A percentile compares a stretch with the other conserved stretches of the same genome.
phyloP scores from a whole-genome alignment of 2,113 vertebrate species.

The Indicator indicator region DNA sequence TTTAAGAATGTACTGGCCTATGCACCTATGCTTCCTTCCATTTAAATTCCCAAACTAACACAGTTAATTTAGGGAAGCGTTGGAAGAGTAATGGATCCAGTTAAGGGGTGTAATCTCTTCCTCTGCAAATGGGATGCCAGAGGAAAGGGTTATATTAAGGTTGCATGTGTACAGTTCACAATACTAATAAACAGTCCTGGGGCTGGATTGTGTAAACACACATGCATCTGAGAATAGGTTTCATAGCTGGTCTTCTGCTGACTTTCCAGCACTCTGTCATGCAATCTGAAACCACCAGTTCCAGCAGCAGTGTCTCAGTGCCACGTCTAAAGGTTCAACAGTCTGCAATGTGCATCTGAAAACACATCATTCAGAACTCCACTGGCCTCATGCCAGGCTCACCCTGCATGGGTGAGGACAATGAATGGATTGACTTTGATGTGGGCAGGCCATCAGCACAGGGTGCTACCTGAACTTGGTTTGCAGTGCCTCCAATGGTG shows the following conservation, averaged over 20 bases:
- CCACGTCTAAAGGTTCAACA: background rate
- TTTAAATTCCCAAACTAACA: constrained; percentile 12
- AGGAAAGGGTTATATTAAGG: constrained; percentile 15
- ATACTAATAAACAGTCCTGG: background rate
- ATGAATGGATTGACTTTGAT: background rate
- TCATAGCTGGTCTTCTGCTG: background rate
- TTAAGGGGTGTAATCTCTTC: constrained; percentile 5
- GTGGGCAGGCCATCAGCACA: background rate
- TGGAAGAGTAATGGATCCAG: constrained; percentile 7
- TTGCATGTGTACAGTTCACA: background rate
- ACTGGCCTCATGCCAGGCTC: background rate
- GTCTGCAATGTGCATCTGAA: background rate
- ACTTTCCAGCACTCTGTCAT: background rate
- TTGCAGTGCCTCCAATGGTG: fast-evolving
- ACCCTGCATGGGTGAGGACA: background rate
- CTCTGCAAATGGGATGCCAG: background rate
- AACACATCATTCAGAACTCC: background rate
- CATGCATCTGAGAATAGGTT: background rate
- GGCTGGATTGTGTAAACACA: background rate
- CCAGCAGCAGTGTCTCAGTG: background rate
- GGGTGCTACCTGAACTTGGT: background rate
- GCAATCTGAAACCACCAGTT: background rate
- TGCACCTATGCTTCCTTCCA: background rate
- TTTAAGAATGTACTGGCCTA: constrained; percentile 23
- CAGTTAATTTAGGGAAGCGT: background rate